A percentile compares a stretch with the other conserved stretches of the same genome.
These are phyloP conservation scores for Rhinolophus ferrumequinum DNA, from an alignment of 2,113 vertebrate genomes.

Conservation along the genomic window DNA sequence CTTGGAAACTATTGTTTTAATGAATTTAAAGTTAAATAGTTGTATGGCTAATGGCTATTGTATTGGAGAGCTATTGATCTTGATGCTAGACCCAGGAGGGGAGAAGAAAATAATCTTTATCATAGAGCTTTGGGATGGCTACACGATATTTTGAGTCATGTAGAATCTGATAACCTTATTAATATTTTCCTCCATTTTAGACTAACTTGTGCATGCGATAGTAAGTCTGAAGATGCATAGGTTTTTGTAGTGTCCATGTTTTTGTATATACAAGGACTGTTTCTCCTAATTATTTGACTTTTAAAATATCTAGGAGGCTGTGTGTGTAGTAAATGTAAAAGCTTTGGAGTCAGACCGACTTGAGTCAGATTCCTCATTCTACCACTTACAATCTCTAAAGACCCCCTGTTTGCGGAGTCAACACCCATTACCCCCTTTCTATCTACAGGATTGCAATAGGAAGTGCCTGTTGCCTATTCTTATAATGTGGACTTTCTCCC, in stretches of 20 bases:
- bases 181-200: background rate
- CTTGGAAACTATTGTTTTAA: background rate
- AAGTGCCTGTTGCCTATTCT: too few relatives aligned
- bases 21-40: conserved; percentile 12
- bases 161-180: background rate
- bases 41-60: background rate
- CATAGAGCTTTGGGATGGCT: background rate
- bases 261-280: background rate
- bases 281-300: background rate
- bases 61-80: background rate
- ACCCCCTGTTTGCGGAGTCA: background rate
- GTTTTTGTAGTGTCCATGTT: background rate
- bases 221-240: background rate
- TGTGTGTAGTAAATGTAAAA: background rate
- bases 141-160: background rate
- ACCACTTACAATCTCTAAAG: background rate
- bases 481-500: background rate
- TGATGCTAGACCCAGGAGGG: background rate
- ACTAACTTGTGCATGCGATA: background rate
- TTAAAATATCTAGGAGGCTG: background rate
- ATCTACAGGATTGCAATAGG: background rate
- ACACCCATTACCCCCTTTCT: background rate
- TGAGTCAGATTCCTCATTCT: background rate
- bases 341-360: background rate
- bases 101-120: background rate